A percentile compares a stretch with the other conserved stretches of the same genome.
Conservation (phyloP, 1,140 invertebrate species). For the Monomorium pharaonis region DNA sequence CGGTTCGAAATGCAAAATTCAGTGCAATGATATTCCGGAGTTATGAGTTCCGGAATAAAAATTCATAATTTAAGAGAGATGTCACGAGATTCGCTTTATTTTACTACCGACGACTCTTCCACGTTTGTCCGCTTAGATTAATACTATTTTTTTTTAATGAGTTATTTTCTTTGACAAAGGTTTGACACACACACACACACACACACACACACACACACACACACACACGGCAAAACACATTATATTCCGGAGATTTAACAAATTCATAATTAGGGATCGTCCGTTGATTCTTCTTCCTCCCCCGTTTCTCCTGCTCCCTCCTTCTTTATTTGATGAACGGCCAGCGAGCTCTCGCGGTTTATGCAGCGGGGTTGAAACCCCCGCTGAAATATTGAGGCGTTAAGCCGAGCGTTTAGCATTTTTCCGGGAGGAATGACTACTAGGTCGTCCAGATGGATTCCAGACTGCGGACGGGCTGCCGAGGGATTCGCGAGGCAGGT, state of each 20-base stretch:
- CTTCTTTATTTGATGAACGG: conserved; percentile 10
- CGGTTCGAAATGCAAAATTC: background rate
- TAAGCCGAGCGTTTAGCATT: conserved; percentile 69
- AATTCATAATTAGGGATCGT: background rate
- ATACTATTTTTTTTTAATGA: background rate
- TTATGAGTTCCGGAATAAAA: background rate
- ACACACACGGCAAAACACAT: too few species aligned
- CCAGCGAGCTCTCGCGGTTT: conserved; percentile 11
- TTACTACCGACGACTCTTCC: background rate
- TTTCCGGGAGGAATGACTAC: conserved; percentile 65
- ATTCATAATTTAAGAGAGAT: background rate
- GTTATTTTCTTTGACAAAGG: background rate
- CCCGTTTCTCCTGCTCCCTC: background rate
- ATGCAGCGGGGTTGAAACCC: conserved; percentile 29
- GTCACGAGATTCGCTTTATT: background rate
- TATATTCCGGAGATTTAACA: background rate
- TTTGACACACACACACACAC: background rate
- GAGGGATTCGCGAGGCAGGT: conserved; percentile 68
- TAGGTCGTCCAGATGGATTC: conserved; percentile 38
- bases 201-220: too few species aligned
- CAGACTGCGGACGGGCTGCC: conserved; percentile 38
- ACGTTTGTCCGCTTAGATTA: background rate
- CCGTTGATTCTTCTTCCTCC: background rate
- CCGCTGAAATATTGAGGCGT: conserved; percentile 65
- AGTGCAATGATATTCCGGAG: background rate